Conservation (phyloP, 1,140 invertebrate species). For the Berghia stephanieae region DNA sequence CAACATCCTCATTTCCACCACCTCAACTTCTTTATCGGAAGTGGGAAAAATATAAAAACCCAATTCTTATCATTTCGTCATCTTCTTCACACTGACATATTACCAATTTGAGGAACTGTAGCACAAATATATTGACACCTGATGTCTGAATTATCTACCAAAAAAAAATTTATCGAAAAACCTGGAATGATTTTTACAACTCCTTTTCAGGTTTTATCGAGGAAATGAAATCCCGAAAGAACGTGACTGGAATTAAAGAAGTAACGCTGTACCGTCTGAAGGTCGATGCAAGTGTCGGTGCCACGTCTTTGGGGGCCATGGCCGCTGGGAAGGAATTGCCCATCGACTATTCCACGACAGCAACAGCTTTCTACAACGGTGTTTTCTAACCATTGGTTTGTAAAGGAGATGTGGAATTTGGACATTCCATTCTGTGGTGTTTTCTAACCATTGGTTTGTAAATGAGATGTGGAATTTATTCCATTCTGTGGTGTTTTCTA, state of each 20-base stretch:
- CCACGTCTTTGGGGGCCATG: slow-evolving; percentile 15
- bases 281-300: slow-evolving; percentile 25
- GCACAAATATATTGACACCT: not conserved
- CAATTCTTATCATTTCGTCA: not conserved
- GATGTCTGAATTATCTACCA: not conserved
- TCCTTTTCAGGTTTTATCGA: slow-evolving; percentile 13
- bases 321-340: slow-evolving; percentile 17
- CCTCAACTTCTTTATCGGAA: too few relatives aligned
- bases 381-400: slow-evolving; percentile 16
- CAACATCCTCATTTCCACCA: too few relatives aligned
- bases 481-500: too few relatives aligned
- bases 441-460: too few relatives aligned
- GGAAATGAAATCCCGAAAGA: not conserved
- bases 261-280: slow-evolving; percentile 12
- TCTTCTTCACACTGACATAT: not conserved
- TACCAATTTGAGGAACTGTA: not conserved
- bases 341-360: slow-evolving; percentile 13
- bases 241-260: slow-evolving; percentile 1
- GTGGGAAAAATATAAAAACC: too few relatives aligned
- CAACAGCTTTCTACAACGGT: slow-evolving; percentile 3
- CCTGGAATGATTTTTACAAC: not conserved
- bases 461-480: too few relatives aligned
- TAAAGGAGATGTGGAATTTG: too few relatives aligned
- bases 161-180: not conserved
- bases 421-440: too few relatives aligned